Evolutionary conservation across 2,797 vertebrate species (phyloP).

Genomic region (Aratinga solstitialis): DNA sequence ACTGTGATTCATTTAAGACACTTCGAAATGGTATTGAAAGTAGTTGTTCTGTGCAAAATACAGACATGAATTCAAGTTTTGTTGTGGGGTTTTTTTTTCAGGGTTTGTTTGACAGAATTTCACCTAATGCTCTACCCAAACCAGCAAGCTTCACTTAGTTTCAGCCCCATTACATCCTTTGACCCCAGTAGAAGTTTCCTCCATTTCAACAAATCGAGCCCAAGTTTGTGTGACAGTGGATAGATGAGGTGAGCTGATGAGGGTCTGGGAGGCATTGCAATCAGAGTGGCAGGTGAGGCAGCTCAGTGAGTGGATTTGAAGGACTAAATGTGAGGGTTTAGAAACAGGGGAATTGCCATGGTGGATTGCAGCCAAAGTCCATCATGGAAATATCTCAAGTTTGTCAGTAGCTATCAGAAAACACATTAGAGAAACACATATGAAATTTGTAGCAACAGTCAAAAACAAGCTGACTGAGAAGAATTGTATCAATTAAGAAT

Average conservation of each 20-base stretch:
- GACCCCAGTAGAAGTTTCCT: conserved; percentile 42
- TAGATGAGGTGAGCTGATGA: conserved; percentile 63
- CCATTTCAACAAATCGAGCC: conserved; percentile 33
- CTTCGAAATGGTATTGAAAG: background rate
- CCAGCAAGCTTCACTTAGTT: conserved; percentile 41
- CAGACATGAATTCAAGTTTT: background rate
- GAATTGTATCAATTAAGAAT: background rate
- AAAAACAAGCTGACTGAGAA: background rate
- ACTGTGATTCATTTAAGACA: background rate
- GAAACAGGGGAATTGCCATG: conserved; percentile 4
- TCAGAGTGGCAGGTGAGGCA: conserved; percentile 54
- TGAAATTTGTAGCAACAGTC: background rate
- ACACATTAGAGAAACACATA: background rate
- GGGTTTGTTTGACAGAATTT: conserved; percentile 45
- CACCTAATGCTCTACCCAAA: background rate
- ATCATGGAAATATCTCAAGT: conserved; percentile 10
- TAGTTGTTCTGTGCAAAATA: background rate
- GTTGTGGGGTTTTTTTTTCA: background rate
- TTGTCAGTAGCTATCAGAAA: conserved; percentile 20
- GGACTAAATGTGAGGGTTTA: conserved; percentile 29
- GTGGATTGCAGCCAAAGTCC: background rate
- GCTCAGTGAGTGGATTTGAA: conserved; percentile 33
- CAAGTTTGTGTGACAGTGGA: conserved; percentile 61
- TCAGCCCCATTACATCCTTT: conserved; percentile 28
- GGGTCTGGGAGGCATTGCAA: conserved; percentile 47